Percentiles rank a stretch among this genome's conserved stretches.
These are phyloP conservation scores for Agrotis puta DNA, from an alignment of 2,888 invertebrate genomes.

Conservation along the genomic window DNA sequence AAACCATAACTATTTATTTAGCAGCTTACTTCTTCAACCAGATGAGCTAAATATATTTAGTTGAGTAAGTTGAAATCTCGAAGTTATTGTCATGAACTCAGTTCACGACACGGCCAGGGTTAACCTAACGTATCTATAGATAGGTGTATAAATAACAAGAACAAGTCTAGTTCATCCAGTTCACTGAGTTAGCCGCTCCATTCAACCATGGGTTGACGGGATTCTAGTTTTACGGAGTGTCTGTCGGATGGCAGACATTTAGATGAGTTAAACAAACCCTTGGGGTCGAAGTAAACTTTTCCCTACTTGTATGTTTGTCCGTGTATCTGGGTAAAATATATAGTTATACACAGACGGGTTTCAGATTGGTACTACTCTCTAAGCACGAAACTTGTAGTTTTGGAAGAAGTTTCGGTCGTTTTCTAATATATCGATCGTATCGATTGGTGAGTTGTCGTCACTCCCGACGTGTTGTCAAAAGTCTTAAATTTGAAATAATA, in stretches of 20 bases:
- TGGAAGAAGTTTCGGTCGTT: too few relatives aligned
- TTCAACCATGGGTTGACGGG: constrained; percentile 18
- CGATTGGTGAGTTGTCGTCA: too few relatives aligned
- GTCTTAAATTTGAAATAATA: too few relatives aligned
- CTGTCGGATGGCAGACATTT: neutral
- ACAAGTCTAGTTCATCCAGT: constrained; percentile 47
- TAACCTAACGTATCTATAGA: neutral
- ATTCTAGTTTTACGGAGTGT: constrained; percentile 35
- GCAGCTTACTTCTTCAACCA: neutral
- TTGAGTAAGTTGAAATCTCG: neutral
- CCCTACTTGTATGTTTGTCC: neutral
- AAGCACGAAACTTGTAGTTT: too few relatives aligned
- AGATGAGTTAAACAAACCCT: constrained; percentile 21
- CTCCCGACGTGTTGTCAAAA: too few relatives aligned
- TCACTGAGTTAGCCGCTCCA: constrained; percentile 42
- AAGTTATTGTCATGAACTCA: neutral
- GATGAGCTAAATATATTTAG: too few relatives aligned
- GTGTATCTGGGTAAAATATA: neutral
- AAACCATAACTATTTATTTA: neutral
- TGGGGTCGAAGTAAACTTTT: constrained; percentile 4
- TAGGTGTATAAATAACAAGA: constrained; percentile 2
- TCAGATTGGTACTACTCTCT: too few relatives aligned
- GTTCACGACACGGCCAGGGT: constrained; percentile 5
- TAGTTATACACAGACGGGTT: too few relatives aligned
- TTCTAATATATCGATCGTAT: too few relatives aligned